These are phyloP conservation scores for Lithophane leautieri DNA, from an alignment of 2,888 invertebrate species.

Conservation along the genomic window DNA sequence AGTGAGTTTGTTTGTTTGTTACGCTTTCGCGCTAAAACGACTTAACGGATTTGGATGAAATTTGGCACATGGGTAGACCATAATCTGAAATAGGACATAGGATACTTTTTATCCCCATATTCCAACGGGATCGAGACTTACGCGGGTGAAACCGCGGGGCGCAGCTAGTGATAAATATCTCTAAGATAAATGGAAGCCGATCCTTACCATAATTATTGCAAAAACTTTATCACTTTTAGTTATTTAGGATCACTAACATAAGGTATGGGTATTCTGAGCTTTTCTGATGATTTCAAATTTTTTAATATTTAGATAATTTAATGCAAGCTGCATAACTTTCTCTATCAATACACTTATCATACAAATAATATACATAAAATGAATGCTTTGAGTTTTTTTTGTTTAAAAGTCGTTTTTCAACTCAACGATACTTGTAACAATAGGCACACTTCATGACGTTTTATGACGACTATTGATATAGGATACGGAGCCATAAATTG, in stretches of 20 bases:
- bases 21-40: too few species aligned
- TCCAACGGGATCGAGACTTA: too few species aligned
- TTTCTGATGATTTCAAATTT: too few species aligned
- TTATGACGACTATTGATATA: slow-evolving; percentile 65
- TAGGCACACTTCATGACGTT: slow-evolving; percentile 58
- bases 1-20: too few species aligned
- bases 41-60: too few species aligned
- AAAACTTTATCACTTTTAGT: not conserved
- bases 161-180: too few species aligned
- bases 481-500: slow-evolving; percentile 68
- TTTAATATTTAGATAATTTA: too few species aligned
- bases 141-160: too few species aligned
- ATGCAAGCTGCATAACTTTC: not conserved
- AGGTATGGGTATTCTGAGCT: too few species aligned
- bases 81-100: too few species aligned
- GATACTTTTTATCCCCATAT: too few species aligned
- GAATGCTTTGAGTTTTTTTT: slow-evolving; percentile 25
- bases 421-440: slow-evolving; percentile 21
- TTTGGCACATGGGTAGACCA: too few species aligned
- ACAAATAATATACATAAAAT: not conserved
- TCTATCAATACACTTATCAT: not conserved
- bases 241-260: not conserved
- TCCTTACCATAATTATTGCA: not conserved
- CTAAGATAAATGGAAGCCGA: not conserved
- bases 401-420: slow-evolving; percentile 15